Percentiles rank a stretch among this genome's conserved stretches.
phyloP scores from a whole-genome alignment of 2,888 invertebrate species.

The Byasa hedistus region DNA sequence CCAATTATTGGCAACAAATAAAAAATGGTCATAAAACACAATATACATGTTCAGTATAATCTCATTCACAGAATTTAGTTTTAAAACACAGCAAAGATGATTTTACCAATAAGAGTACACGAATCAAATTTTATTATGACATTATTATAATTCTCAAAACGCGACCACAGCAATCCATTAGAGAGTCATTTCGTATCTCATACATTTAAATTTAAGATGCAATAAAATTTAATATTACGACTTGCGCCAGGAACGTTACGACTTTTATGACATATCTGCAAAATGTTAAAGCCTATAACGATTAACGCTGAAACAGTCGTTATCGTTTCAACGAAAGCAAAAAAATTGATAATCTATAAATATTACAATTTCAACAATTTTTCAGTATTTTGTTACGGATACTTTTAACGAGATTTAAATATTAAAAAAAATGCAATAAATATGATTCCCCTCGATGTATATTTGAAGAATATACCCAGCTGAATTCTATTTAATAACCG shows the following conservation, averaged over 20 bases:
- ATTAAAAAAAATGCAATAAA: too few relatives aligned
- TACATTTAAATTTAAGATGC: constrained; percentile 21
- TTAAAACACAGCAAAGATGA: neutral
- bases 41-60: too few relatives aligned
- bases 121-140: neutral
- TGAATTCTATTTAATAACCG: too few relatives aligned
- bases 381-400: too few relatives aligned
- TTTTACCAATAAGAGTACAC: neutral
- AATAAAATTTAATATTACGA: constrained; percentile 26
- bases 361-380: neutral
- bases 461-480: too few relatives aligned
- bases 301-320: neutral
- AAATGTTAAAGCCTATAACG: constrained; percentile 11
- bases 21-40: too few relatives aligned
- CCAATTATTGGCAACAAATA: neutral
- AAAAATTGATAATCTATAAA: neutral
- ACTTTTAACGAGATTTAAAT: too few relatives aligned
- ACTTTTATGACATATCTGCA: constrained; percentile 26
- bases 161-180: constrained; percentile 13
- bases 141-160: constrained; percentile 2
- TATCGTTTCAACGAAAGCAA: neutral
- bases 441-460: too few relatives aligned
- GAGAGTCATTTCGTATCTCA: constrained; percentile 12
- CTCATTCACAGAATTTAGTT: neutral
- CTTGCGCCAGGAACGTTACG: constrained; percentile 10